Conservation (phyloP, 2,888 invertebrate species). For the Rhingia campestris region DNA sequence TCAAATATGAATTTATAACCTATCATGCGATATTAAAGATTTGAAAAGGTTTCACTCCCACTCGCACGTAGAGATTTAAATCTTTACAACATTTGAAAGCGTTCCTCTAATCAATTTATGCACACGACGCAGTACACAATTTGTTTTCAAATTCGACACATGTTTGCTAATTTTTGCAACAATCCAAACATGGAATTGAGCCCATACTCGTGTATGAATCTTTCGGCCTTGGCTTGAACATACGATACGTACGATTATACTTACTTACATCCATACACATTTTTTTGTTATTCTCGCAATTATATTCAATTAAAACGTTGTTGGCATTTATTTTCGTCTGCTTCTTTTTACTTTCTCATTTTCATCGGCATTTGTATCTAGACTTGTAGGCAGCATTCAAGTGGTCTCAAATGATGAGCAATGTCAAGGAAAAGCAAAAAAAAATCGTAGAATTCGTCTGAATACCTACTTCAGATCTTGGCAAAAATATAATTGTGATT, state of each 20-base stretch:
- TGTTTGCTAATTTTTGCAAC: constrained; percentile 55
- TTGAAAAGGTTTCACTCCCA: background rate
- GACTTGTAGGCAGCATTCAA: constrained; percentile 10
- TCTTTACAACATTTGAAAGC: constrained; percentile 9
- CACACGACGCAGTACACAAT: background rate
- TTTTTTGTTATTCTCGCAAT: constrained; percentile 31
- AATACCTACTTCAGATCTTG: background rate
- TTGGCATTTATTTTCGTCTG: background rate
- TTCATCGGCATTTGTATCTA: constrained; percentile 21
- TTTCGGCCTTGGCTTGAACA: constrained; percentile 35
- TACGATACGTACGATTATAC: background rate
- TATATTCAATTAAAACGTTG: constrained; percentile 47
- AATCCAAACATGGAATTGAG: constrained; percentile 30
- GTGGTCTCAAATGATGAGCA: constrained; percentile 8
- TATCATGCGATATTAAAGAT: background rate
- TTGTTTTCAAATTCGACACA: constrained; percentile 51
- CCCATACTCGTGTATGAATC: constrained; percentile 15
- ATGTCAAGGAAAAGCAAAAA: constrained; percentile 50
- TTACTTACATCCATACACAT: background rate
- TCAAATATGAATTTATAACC: background rate
- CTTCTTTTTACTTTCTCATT: constrained; percentile 2
- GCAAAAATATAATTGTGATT: constrained; percentile 9
- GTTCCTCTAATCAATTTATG: constrained; percentile 1
- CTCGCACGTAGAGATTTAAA: constrained; percentile 16
- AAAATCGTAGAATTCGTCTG: constrained; percentile 8